These are phyloP conservation scores for Bombylius major DNA, from an alignment of 2,888 invertebrate species.

Conservation along the genomic window DNA sequence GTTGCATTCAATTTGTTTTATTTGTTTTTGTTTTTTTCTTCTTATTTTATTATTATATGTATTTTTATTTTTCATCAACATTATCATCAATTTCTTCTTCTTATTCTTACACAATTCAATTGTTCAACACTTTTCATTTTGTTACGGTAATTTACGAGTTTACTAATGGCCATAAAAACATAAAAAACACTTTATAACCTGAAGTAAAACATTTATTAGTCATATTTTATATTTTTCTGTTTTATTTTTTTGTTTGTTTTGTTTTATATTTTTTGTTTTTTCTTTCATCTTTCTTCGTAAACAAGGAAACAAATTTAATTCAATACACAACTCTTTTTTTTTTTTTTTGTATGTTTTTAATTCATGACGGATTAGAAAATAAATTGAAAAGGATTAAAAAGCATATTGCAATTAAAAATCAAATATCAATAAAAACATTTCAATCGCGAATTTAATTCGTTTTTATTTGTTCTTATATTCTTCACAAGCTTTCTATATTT, in stretches of 20 bases:
- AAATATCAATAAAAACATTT: too few relatives aligned
- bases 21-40: neutral
- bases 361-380: too few relatives aligned
- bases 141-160: constrained; percentile 9
- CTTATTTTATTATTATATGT: neutral
- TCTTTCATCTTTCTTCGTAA: too few relatives aligned
- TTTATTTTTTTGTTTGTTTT: neutral
- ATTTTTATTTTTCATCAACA: neutral
- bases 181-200: constrained; percentile 9
- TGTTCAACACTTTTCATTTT: constrained; percentile 2
- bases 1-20: too few relatives aligned
- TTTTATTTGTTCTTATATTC: too few relatives aligned
- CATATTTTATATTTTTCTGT: neutral
- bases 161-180: constrained; percentile 12
- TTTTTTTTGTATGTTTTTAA: too few relatives aligned
- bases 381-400: too few relatives aligned
- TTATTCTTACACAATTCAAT: constrained; percentile 1
- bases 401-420: too few relatives aligned
- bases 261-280: neutral
- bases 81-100: neutral
- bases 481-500: too few relatives aligned
- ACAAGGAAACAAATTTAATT: too few relatives aligned
- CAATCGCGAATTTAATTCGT: too few relatives aligned
- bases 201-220: constrained; percentile 9
- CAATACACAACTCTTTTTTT: too few relatives aligned